phyloP scores from a whole-genome alignment of 2,797 vertebrate species.

The Bovichtus variegatus region DNA sequence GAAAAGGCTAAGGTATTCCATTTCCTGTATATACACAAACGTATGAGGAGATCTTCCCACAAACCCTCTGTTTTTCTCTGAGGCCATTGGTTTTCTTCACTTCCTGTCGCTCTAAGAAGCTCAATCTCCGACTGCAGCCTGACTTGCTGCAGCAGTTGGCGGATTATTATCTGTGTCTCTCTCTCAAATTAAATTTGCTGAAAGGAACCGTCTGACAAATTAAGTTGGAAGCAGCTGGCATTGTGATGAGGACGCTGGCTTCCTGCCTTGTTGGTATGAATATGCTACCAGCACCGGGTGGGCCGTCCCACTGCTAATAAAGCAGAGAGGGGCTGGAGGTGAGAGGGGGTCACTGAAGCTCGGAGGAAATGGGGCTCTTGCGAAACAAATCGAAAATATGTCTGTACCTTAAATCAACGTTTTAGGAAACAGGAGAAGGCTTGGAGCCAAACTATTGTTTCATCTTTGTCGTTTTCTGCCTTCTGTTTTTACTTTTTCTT shows the following conservation, averaged over 20 bases:
- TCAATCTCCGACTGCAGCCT: conserved; percentile 36
- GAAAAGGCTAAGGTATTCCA: conserved; percentile 37
- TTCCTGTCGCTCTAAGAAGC: conserved; percentile 44
- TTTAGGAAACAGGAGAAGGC: conserved; percentile 31
- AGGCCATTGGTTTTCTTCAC: conserved; percentile 32
- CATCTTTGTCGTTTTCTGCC: conserved; percentile 17
- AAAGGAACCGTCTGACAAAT: conserved; percentile 71
- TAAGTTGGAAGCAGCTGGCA: conserved; percentile 72
- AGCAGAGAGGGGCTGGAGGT: conserved; percentile 31
- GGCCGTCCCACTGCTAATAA: conserved; percentile 47
- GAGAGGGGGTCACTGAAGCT: conserved; percentile 55
- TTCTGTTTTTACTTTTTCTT: not conserved
- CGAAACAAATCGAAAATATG: conserved; percentile 58
- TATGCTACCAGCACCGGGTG: conserved; percentile 35
- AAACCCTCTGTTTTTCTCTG: conserved; percentile 27
- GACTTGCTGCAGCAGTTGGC: conserved; percentile 30
- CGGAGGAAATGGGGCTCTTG: conserved; percentile 50
- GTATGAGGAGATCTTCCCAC: conserved; percentile 31
- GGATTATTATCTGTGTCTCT: conserved; percentile 68
- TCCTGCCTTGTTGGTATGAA: conserved; percentile 58
- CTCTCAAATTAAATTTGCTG: conserved; percentile 67
- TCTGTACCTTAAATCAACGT: conserved; percentile 44
- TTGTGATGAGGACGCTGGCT: conserved; percentile 62
- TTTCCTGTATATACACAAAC: conserved; percentile 71
- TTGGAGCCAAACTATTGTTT: conserved; percentile 57